Evolutionary conservation across 2,888 invertebrate genomes (phyloP).

Genomic region (Aleiodes testaceus): DNA sequence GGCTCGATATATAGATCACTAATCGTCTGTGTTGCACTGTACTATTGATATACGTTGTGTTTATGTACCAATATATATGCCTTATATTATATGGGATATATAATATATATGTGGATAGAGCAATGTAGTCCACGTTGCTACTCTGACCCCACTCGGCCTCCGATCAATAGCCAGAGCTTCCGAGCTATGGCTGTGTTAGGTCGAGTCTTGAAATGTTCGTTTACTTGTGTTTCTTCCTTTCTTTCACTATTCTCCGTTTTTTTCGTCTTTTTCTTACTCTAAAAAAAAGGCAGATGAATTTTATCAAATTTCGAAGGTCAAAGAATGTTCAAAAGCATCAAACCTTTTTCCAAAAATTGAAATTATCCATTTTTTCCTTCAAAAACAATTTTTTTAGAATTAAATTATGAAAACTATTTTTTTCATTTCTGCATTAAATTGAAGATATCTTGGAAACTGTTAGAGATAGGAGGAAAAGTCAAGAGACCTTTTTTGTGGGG

Average conservation of each 20-base stretch:
- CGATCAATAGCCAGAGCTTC: constrained; percentile 71
- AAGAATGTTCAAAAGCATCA: too few relatives aligned
- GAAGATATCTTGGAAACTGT: too few relatives aligned
- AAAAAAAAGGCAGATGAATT: too few relatives aligned
- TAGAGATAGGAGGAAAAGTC: too few relatives aligned
- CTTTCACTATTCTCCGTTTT: background rate
- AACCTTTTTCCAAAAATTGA: too few relatives aligned
- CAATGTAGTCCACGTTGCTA: constrained; percentile 68
- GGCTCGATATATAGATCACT: constrained; percentile 9
- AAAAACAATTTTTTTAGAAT: too few relatives aligned
- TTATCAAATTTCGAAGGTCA: too few relatives aligned
- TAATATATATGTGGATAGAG: constrained; percentile 55
- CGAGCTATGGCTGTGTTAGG: constrained; percentile 59
- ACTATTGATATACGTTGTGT: background rate
- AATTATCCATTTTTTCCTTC: too few relatives aligned
- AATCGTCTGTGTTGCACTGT: background rate
- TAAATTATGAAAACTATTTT: too few relatives aligned
- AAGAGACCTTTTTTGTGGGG: too few relatives aligned
- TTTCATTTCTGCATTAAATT: too few relatives aligned
- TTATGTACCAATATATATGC: constrained; percentile 13
- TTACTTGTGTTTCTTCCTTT: background rate
- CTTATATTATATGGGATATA: constrained; percentile 38
- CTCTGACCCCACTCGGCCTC: constrained; percentile 71
- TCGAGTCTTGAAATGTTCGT: constrained; percentile 58
- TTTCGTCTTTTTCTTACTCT: too few relatives aligned